phyloP scores from a whole-genome alignment of 2,888 invertebrate species.

The Rhabditoides inermis region DNA sequence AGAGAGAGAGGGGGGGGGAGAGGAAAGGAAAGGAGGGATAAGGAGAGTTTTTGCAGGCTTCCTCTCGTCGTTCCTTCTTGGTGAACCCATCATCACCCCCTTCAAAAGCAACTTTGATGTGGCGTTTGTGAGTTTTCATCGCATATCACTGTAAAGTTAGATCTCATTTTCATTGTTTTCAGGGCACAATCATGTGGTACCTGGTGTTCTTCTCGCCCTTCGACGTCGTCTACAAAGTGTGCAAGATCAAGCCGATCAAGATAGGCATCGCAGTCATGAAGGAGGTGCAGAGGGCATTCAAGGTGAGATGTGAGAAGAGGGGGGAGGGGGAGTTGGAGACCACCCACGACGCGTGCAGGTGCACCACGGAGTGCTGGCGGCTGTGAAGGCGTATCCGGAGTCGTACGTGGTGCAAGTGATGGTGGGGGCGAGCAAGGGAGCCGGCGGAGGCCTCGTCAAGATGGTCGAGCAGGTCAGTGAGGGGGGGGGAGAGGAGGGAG shows the following conservation, averaged over 20 bases:
- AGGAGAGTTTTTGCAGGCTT: slow-evolving; percentile 62
- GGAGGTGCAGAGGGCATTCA: slow-evolving; percentile 45
- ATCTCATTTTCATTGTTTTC: slow-evolving; percentile 4
- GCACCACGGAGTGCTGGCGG: slow-evolving; percentile 89
- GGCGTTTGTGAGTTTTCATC: slow-evolving; percentile 53
- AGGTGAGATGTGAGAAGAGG: slow-evolving; percentile 15
- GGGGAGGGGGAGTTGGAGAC: neutral
- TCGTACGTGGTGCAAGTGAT: slow-evolving; percentile 88
- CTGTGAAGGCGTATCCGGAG: slow-evolving; percentile 88
- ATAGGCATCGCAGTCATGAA: slow-evolving; percentile 34
- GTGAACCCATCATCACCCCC: slow-evolving; percentile 90
- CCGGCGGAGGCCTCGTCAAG: slow-evolving; percentile 89
- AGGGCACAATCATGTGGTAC: slow-evolving; percentile 62
- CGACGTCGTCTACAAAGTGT: slow-evolving; percentile 88
- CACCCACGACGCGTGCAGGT: slow-evolving; percentile 54
- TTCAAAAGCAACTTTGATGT: slow-evolving; percentile 89
- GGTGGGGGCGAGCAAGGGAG: slow-evolving; percentile 78
- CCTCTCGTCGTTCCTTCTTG: slow-evolving; percentile 84
- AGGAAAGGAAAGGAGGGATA: too few relatives aligned
- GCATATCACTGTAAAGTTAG: neutral
- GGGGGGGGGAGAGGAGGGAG: neutral
- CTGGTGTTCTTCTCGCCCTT: slow-evolving; percentile 94
- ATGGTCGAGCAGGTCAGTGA: slow-evolving; percentile 69
- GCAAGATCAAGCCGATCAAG: slow-evolving; percentile 52
- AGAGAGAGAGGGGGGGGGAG: too few relatives aligned